Evolutionary conservation across 2,797 vertebrate genomes (phyloP).

Genomic region (Coluber constrictor): DNA sequence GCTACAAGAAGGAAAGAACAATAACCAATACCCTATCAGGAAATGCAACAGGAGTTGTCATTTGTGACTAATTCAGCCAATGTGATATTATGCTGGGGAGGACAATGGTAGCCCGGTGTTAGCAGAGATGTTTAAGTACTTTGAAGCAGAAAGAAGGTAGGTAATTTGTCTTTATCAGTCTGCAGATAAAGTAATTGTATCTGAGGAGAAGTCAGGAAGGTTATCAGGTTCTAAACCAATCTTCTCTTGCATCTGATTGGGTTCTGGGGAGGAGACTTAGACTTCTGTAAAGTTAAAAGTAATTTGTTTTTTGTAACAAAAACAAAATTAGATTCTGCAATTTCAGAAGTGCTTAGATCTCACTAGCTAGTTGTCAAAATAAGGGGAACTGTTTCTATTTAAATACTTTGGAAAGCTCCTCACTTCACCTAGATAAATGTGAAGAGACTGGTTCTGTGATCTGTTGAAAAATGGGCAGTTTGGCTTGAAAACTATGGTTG

Average conservation of each 20-base stretch:
- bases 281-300: not conserved
- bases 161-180: slow-evolving; percentile 58
- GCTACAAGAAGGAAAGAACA: not conserved
- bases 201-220: slow-evolving; percentile 18
- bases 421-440: not conserved
- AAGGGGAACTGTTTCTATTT: slow-evolving; percentile 1
- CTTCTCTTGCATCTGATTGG: slow-evolving; percentile 28
- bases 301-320: not conserved
- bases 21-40: not conserved
- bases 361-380: slow-evolving; percentile 5
- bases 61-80: slow-evolving; percentile 29
- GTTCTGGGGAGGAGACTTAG: slow-evolving; percentile 8
- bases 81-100: not conserved
- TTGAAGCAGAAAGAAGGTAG: slow-evolving; percentile 26
- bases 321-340: not conserved
- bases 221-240: slow-evolving; percentile 28
- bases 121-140: slow-evolving; percentile 24
- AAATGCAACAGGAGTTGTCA: slow-evolving; percentile 10
- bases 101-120: slow-evolving; percentile 12
- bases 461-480: slow-evolving; percentile 11
- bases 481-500: not conserved
- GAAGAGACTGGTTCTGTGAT: slow-evolving; percentile 23
- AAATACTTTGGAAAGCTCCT: slow-evolving; percentile 11
- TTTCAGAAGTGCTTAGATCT: slow-evolving; percentile 18
- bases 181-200: slow-evolving; percentile 31